Conservation (phyloP, 1,140 invertebrate species). For the Anthonomus grandis region DNA sequence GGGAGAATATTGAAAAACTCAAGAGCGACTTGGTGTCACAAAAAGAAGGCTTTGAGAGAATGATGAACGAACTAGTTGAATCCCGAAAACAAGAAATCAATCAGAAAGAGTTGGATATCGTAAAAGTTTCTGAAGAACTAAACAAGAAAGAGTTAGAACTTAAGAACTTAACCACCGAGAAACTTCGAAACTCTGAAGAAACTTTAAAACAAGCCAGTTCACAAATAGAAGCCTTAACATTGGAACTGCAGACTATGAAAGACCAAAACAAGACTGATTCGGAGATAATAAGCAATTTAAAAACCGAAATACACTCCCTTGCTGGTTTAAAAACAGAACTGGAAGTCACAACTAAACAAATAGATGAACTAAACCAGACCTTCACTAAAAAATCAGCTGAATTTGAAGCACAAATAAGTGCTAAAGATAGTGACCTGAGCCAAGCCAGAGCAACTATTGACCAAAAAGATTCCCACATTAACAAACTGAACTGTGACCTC, state of each 20-base stretch:
- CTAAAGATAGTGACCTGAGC: slow-evolving; percentile 4
- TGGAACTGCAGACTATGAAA: background rate
- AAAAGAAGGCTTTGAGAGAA: slow-evolving; percentile 10
- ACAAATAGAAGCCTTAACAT: background rate
- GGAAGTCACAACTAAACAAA: slow-evolving; percentile 13
- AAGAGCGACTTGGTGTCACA: slow-evolving; percentile 6
- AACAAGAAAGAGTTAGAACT: slow-evolving; percentile 49
- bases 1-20: slow-evolving; percentile 8
- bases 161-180: too few species aligned
- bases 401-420: slow-evolving; percentile 11
- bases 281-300: slow-evolving; percentile 7
- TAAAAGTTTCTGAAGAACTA: too few species aligned
- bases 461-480: background rate
- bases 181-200: too few species aligned
- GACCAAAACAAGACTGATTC: background rate
- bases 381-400: background rate
- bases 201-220: too few species aligned
- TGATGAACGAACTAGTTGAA: slow-evolving; percentile 11
- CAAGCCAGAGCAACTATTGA: slow-evolving; percentile 1
- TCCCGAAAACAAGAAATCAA: slow-evolving; percentile 20
- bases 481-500: slow-evolving; percentile 11
- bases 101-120: too few species aligned
- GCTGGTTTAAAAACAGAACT: background rate
- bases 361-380: background rate
- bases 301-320: slow-evolving; percentile 4